phyloP scores from a whole-genome alignment of 2,888 invertebrate genomes.

The Pollenia amentaria region DNA sequence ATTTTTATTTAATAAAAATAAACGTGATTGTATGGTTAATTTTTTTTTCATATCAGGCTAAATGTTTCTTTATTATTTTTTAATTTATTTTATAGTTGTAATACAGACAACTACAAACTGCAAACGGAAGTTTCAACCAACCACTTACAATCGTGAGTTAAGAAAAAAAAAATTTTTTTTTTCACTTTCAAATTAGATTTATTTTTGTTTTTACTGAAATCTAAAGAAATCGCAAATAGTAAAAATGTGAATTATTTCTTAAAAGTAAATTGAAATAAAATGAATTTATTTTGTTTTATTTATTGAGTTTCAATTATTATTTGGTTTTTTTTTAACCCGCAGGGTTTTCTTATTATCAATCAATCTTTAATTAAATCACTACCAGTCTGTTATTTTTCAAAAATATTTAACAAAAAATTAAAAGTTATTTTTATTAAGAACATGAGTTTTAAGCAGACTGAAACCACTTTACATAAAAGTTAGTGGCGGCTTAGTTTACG shows the following conservation, averaged over 20 bases:
- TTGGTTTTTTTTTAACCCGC: constrained; percentile 20
- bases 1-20: constrained; percentile 8
- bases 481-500: neutral
- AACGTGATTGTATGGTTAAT: constrained; percentile 66
- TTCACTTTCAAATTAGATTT: constrained; percentile 17
- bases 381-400: constrained; percentile 12
- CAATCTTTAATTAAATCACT: constrained; percentile 60
- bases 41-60: constrained; percentile 59
- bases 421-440: neutral
- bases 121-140: constrained; percentile 68
- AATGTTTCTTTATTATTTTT: constrained; percentile 40
- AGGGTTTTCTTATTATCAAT: constrained; percentile 40
- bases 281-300: constrained; percentile 4
- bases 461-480: constrained; percentile 47
- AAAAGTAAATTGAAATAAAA: constrained; percentile 9
- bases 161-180: constrained; percentile 33
- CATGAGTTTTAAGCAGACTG: constrained; percentile 46
- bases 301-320: constrained; percentile 25
- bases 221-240: constrained; percentile 9
- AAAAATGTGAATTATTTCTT: constrained; percentile 28
- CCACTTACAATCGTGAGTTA: constrained; percentile 69
- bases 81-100: constrained; percentile 39
- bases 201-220: constrained; percentile 39
- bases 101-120: constrained; percentile 31
- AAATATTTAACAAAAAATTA: constrained; percentile 6